Evolutionary conservation across 2,113 vertebrate genomes (phyloP), one percentile per base, ranked within the genome.

Genomic region (Balaeniceps rex): DNA sequence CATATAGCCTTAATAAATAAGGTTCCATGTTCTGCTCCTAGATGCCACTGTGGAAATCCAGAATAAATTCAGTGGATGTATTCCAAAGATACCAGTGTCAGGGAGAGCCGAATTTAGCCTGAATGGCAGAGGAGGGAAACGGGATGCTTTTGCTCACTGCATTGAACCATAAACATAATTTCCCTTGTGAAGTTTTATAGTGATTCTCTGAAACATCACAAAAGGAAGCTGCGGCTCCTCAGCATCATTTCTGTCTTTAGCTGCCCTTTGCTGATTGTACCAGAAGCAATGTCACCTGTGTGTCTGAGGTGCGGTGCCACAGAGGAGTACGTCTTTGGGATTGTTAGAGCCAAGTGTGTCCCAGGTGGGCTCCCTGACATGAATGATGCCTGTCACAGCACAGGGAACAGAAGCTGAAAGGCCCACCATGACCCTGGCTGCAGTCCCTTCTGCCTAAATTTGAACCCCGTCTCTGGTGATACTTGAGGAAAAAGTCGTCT

Each of bases 101-200:
- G 81, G 54, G 28, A 96, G 74, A 91, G 66, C 34, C 0, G 0
- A 88, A 95, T 97, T 95, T 95, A 96, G 89, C 70, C 75, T 83
- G 89, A 74, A 94, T 77, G 84, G 89, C 74, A 95, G 74, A 77
- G 66, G 64, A 90, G 91, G 87, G 93, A 94, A 95, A 96, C 74
- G 54, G 91, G 66, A 89, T 69, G 74, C 66, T 89, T 84, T 74
- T 90, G 74, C 81, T 93, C 52, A 2, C 66, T 49, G 70, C 89
- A 63, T 4, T 90, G 87, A 90, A 77, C 91, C 91, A 66, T 69
- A 80, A 83, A 87, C 26, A 58, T 71, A 6, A 95, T 95, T 94
- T 95, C 87, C 83, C 89, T 26, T 38, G 84, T 83, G 89, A 42
- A 74, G 70, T 70, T 93, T 87, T 85, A 44, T 15, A 79, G 81